Evolutionary conservation across 2,797 vertebrate genomes (phyloP).

Genomic region (Hoplostethus atlanticus): DNA sequence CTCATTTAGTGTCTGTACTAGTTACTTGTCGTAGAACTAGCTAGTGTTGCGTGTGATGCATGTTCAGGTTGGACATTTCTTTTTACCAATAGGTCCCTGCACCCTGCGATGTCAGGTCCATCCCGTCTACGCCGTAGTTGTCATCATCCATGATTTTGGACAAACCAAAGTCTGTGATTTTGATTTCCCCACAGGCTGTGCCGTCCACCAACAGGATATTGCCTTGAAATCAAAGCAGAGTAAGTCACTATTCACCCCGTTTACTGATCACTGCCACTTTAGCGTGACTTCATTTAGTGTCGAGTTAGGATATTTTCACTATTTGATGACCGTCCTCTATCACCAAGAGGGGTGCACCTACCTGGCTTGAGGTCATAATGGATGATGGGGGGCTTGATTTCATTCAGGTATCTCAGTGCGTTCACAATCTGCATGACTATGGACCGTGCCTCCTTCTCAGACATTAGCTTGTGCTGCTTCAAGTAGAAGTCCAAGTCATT

Average conservation of each 20-base stretch:
- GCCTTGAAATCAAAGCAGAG: constrained; percentile 78
- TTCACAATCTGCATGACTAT: constrained; percentile 99
- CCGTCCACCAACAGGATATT: constrained; percentile 99
- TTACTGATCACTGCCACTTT: neutral
- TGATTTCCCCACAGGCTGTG: constrained; percentile 98
- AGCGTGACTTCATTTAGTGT: neutral
- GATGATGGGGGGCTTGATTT: constrained; percentile 99
- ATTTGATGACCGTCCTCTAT: neutral
- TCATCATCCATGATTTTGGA: constrained; percentile 99
- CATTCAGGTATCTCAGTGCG: constrained; percentile 98
- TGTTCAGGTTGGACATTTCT: neutral
- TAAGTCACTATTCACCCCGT: neutral
- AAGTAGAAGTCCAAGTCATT: constrained; percentile 99
- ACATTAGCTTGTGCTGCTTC: constrained; percentile 99
- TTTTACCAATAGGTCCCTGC: constrained; percentile 98
- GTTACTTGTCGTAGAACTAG: neutral
- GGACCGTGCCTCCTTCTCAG: constrained; percentile 98
- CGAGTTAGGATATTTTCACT: neutral
- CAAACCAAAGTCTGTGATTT: constrained; percentile 99
- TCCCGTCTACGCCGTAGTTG: constrained; percentile 98
- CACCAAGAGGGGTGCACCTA: constrained; percentile 44
- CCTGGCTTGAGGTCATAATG: constrained; percentile 99
- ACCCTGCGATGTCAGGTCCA: constrained; percentile 99
- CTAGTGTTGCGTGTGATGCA: neutral
- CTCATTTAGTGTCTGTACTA: neutral